Percentiles rank a stretch among this genome's conserved stretches.
phyloP scores from a whole-genome alignment of 2,888 invertebrate genomes.

The Eustalomyia histrio region DNA sequence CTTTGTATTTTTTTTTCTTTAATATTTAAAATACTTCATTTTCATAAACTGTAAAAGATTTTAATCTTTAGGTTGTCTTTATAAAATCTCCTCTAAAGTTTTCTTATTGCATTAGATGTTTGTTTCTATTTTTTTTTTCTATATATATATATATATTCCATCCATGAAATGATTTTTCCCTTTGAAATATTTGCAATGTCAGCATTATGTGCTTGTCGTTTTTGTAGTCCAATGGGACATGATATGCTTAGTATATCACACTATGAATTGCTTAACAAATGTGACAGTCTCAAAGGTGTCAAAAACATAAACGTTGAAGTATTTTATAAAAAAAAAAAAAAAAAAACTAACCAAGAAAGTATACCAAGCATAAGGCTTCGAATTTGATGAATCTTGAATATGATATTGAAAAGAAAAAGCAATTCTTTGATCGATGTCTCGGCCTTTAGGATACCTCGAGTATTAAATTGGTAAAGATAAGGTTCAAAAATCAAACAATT shows the following conservation, averaged over 20 bases:
- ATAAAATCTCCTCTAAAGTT: background rate
- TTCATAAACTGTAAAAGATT: background rate
- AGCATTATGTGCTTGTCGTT: slow-evolving; percentile 41
- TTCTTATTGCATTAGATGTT: background rate
- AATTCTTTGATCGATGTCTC: no score
- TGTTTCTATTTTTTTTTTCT: background rate
- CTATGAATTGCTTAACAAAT: slow-evolving; percentile 53
- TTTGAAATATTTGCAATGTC: slow-evolving; percentile 35
- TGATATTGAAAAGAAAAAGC: no score
- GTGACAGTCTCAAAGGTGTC: slow-evolving; percentile 55
- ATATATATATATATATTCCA: no score
- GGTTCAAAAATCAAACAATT: no score
- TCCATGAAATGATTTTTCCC: slow-evolving; percentile 21
- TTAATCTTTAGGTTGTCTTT: background rate
- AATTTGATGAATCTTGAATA: no score
- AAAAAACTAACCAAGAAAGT: slow-evolving; percentile 63
- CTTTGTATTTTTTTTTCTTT: background rate
- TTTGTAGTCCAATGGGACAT: slow-evolving; percentile 27
- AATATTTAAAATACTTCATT: background rate
- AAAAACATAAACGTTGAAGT: slow-evolving; percentile 52
- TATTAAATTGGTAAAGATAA: no score
- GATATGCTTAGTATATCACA: slow-evolving; percentile 36
- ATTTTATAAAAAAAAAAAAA: slow-evolving; percentile 4
- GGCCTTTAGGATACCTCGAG: no score
- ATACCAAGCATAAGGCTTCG: no score